phyloP scores from a whole-genome alignment of 2,113 vertebrate genomes.

The Ceyx margarethae region DNA sequence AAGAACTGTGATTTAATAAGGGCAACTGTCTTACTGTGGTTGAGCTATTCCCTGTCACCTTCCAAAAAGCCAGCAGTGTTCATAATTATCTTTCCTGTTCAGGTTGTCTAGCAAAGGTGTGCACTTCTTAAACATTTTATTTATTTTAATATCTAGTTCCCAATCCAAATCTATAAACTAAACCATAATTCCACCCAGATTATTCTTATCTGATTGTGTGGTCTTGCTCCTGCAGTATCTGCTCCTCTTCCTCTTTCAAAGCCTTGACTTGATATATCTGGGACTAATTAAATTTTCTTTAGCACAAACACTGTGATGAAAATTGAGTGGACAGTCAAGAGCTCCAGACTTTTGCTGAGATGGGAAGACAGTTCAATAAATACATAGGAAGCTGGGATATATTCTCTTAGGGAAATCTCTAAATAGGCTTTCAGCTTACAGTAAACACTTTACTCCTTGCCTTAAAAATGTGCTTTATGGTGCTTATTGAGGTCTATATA shows the following conservation, averaged over 20 bases:
- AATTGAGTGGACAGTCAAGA: not conserved
- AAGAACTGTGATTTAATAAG: not conserved
- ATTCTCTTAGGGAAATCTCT: not conserved
- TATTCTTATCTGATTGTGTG: not conserved
- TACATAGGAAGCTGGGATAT: not conserved
- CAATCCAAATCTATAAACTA: not conserved
- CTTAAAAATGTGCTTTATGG: not conserved
- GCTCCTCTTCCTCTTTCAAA: not conserved
- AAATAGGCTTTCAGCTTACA: not conserved
- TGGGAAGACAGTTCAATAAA: not conserved
- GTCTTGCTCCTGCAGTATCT: not conserved
- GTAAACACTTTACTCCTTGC: not conserved
- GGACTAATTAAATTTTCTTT: not conserved
- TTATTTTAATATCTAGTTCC: not conserved
- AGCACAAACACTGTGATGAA: not conserved
- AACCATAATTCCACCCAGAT: not conserved
- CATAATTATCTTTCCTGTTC: not conserved
- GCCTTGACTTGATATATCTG: fast-evolving
- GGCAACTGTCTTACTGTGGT: not conserved
- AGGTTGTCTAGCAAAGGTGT: not conserved
- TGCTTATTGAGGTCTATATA: not conserved
- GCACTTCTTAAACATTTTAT: not conserved
- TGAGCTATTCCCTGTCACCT: not conserved
- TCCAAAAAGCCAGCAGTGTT: not conserved
- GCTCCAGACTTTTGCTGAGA: not conserved